phyloP scores from a whole-genome alignment of 2,888 invertebrate genomes.

The Pterostichus niger region DNA sequence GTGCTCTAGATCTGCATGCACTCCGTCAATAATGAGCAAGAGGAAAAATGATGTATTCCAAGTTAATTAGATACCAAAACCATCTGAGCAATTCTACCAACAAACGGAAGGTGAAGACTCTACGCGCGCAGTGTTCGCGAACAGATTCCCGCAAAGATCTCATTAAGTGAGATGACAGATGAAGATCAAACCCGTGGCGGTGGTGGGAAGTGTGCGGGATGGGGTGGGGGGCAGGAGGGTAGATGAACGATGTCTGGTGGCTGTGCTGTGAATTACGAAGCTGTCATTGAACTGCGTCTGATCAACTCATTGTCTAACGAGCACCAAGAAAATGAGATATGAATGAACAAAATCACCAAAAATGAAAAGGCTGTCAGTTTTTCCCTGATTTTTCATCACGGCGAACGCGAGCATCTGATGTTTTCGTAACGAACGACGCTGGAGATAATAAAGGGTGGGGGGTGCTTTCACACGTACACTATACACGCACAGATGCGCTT shows the following conservation, averaged over 20 bases:
- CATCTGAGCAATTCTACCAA: background rate
- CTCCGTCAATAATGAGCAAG: background rate
- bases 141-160: conserved; percentile 74
- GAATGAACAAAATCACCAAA: conserved; percentile 77
- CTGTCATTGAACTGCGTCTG: conserved; percentile 73
- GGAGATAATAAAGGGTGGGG: conserved; percentile 11
- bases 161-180: conserved; percentile 76
- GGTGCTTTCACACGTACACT: background rate
- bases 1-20: too few species aligned
- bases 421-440: conserved; percentile 68
- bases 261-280: conserved; percentile 73
- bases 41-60: conserved; percentile 1
- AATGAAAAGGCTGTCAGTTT: conserved; percentile 76
- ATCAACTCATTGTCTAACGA: conserved; percentile 70
- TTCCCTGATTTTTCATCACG: conserved; percentile 77
- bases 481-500: background rate
- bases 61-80: conserved; percentile 1
- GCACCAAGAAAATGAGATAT: conserved; percentile 76
- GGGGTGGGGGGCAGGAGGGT: conserved; percentile 68
- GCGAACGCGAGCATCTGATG: conserved; percentile 76
- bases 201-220: conserved; percentile 67
- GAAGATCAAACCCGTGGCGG: conserved; percentile 72
- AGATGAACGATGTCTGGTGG: conserved; percentile 75
- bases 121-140: background rate
- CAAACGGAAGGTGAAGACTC: conserved; percentile 3